phyloP scores from a whole-genome alignment of 2,888 invertebrate species.

The Phalera bucephala region DNA sequence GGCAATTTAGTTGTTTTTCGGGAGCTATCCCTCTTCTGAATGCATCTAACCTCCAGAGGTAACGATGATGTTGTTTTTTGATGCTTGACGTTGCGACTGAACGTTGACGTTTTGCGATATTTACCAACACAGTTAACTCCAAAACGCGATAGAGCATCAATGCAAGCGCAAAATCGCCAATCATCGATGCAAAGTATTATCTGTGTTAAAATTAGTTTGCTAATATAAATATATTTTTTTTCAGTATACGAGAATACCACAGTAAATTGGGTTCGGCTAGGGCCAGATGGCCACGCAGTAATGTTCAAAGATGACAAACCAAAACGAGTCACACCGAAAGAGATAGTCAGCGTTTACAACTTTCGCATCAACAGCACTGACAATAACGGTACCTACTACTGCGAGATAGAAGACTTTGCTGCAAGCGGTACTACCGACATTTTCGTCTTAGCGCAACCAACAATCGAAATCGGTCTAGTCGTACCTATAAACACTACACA shows the following conservation, averaged over 20 bases:
- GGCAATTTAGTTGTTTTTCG: too few species aligned
- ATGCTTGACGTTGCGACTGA: too few species aligned
- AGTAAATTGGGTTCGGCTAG: slow-evolving; percentile 61
- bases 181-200: too few species aligned
- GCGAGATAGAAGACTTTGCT: slow-evolving; percentile 51
- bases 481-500: slow-evolving; percentile 89
- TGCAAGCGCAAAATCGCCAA: too few species aligned
- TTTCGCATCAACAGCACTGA: slow-evolving; percentile 77
- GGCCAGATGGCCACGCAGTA: slow-evolving; percentile 31
- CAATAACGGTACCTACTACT: slow-evolving; percentile 86
- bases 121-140: too few species aligned
- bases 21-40: too few species aligned
- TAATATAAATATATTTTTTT: slow-evolving; percentile 15
- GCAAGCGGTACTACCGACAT: slow-evolving; percentile 71
- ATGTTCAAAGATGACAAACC: slow-evolving; percentile 7
- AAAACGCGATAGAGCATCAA: too few species aligned
- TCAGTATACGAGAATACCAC: slow-evolving; percentile 60
- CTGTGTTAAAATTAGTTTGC: too few species aligned
- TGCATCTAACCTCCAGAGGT: too few species aligned
- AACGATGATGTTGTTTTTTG: too few species aligned
- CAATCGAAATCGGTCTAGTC: slow-evolving; percentile 87
- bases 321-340: slow-evolving; percentile 75
- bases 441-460: slow-evolving; percentile 87
- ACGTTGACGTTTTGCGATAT: too few species aligned
- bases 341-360: slow-evolving; percentile 80